phyloP scores from a whole-genome alignment of 37 sponge, comb jelly and placozoan species.

The Hexactinellida sp. region DNA sequence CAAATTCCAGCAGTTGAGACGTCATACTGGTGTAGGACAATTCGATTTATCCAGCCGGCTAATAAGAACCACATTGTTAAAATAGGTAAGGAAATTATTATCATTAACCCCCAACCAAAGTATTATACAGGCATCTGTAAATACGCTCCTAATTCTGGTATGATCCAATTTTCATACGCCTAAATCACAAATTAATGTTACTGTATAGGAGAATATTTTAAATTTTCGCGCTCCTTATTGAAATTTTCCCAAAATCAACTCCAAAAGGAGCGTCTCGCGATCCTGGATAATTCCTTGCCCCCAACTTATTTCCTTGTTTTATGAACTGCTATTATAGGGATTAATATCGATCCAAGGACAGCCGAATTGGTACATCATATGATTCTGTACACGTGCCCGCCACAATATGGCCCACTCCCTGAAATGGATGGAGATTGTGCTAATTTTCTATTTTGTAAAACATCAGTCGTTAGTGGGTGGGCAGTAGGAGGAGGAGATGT shows the following conservation, averaged over 20 bases:
- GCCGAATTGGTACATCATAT: neutral
- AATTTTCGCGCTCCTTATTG: too few relatives aligned
- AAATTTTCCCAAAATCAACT: too few relatives aligned
- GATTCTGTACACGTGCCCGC: neutral
- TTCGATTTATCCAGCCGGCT: neutral
- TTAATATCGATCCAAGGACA: neutral
- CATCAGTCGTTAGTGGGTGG: neutral
- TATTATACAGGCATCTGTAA: too few relatives aligned
- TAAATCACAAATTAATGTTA: too few relatives aligned
- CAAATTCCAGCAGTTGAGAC: neutral
- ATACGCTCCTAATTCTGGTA: too few relatives aligned
- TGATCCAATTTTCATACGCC: too few relatives aligned
- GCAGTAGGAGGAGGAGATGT: constrained; percentile 21
- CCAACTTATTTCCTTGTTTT: too few relatives aligned
- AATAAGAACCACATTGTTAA: neutral
- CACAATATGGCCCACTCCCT: neutral
- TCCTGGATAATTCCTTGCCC: too few relatives aligned
- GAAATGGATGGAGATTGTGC: neutral
- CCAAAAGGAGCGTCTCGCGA: too few relatives aligned
- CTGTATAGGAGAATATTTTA: too few relatives aligned
- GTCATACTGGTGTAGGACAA: constrained; percentile 17
- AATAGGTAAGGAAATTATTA: neutral
- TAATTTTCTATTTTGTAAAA: neutral
- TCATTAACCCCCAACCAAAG: too few relatives aligned
- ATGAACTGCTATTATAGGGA: too few relatives aligned